phyloP scores from a whole-genome alignment of 2,797 vertebrate genomes.

The Syndactyla subalaris region DNA sequence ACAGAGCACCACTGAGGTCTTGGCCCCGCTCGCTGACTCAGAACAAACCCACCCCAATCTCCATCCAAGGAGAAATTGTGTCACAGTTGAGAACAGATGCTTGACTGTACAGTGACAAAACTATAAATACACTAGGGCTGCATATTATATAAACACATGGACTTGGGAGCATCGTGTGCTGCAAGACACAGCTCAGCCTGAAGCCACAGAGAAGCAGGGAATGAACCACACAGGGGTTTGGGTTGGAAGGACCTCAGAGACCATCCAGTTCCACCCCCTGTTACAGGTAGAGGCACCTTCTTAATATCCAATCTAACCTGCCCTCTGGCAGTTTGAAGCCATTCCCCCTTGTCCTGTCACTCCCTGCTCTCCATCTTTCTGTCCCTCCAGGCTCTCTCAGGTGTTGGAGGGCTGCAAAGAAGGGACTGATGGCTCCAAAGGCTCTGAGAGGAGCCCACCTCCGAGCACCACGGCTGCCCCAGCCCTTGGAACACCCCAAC shows the following conservation, averaged over 20 bases:
- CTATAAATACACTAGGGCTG: not conserved
- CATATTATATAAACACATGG: not conserved
- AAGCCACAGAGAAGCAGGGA: not conserved
- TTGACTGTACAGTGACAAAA: not conserved
- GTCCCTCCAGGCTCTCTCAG: too few relatives aligned
- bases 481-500: not conserved
- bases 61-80: not conserved
- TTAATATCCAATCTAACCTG: not conserved
- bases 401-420: not conserved
- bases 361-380: not conserved
- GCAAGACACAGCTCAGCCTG: not conserved
- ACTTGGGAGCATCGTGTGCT: not conserved
- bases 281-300: not conserved
- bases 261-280: not conserved
- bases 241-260: not conserved
- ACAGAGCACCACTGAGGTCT: not conserved
- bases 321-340: not conserved
- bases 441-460: not conserved
- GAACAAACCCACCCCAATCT: slow-evolving; percentile 7
- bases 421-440: too few relatives aligned
- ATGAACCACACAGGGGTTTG: not conserved
- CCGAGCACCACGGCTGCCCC: rapidly evolving
- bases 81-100: not conserved
- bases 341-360: not conserved
- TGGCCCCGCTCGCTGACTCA: not conserved